A percentile compares a stretch with the other conserved stretches of the same genome.
Evolutionary conservation across 2,113 vertebrate genomes (phyloP).

Genomic region (Esox niger): DNA sequence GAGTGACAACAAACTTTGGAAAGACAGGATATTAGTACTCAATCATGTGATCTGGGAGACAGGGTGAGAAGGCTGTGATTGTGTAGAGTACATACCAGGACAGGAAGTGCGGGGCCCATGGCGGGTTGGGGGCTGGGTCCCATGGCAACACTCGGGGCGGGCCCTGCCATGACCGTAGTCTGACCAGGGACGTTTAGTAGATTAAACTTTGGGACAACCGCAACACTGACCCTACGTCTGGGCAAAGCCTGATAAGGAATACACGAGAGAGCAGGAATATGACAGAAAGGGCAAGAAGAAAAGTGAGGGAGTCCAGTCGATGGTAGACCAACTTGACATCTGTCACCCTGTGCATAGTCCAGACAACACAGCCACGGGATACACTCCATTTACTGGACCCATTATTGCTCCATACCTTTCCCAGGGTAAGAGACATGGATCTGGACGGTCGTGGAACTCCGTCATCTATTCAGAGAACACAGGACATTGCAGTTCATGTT

Average conservation of each 20-base stretch:
- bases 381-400: not conserved
- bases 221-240: constrained; percentile 93
- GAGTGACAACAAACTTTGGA: no score
- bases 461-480: constrained; percentile 76
- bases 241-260: constrained; percentile 82
- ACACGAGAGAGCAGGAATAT: constrained; percentile 11
- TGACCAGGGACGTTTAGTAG: constrained; percentile 90
- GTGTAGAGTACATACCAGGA: constrained; percentile 75
- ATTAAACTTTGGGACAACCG: constrained; percentile 97
- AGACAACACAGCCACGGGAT: not conserved
- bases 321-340: no score
- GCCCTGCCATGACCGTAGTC: constrained; percentile 61
- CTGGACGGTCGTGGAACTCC: constrained; percentile 86
- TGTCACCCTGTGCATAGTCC: not conserved
- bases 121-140: constrained; percentile 41
- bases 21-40: not conserved
- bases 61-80: not conserved
- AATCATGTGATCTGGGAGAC: not conserved
- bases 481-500: not conserved
- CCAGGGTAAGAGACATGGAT: constrained; percentile 92
- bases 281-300: not conserved
- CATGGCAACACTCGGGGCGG: constrained; percentile 63
- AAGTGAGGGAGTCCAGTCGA: not conserved
- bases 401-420: constrained; percentile 78
- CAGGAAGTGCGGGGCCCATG: constrained; percentile 70